phyloP scores from a whole-genome alignment of 2,113 vertebrate genomes.

The Toxotes chatareus region DNA sequence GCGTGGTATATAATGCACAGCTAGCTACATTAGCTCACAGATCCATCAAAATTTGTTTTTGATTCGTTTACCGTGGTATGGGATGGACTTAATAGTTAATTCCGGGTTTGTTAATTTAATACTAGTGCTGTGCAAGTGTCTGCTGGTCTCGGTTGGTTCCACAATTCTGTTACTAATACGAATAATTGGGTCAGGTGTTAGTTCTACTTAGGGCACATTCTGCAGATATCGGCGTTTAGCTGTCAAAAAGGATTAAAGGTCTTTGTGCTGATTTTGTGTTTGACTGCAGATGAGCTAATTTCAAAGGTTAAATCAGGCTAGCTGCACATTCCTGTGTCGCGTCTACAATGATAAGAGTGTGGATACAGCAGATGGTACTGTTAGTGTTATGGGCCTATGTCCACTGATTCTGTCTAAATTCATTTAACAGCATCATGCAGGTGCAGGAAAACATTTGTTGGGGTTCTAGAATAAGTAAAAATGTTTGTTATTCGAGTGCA shows the following conservation, averaged over 20 bases:
- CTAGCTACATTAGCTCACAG: neutral
- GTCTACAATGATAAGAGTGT: neutral
- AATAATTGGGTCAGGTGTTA: neutral
- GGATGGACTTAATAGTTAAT: neutral
- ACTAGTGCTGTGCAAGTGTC: neutral
- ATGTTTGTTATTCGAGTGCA: neutral
- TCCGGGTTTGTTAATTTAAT: neutral
- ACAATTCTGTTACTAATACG: neutral
- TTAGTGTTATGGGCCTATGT: neutral
- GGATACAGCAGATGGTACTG: neutral
- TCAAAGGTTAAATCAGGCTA: neutral
- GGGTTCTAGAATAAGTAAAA: neutral
- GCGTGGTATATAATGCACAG: neutral
- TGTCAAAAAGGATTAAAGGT: neutral
- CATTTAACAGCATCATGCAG: neutral
- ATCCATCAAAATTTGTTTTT: neutral
- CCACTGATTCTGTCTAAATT: neutral
- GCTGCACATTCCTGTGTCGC: neutral
- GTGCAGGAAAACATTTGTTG: neutral
- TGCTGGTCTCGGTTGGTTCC: neutral
- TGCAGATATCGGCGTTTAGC: neutral
- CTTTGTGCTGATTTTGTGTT: neutral
- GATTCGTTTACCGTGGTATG: neutral
- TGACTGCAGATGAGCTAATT: neutral
- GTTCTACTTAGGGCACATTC: neutral